Evolutionary conservation across 2,797 vertebrate species (phyloP).

Genomic region (Thaleichthys pacificus): DNA sequence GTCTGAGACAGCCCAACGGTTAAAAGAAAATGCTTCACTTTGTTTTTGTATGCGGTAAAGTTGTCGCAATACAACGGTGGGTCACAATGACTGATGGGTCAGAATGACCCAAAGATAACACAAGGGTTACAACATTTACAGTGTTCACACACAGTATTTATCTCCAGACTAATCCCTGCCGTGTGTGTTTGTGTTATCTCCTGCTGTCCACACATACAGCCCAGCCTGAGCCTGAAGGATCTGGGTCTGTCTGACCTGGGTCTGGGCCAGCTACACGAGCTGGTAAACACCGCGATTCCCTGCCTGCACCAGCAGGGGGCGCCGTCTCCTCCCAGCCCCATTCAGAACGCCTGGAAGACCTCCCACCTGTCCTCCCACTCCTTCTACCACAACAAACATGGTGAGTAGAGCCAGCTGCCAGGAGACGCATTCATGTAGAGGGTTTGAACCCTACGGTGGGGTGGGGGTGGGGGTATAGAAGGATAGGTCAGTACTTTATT

Average conservation of each 20-base stretch:
- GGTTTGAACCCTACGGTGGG: neutral
- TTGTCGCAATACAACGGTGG: too few relatives aligned
- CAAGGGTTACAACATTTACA: too few relatives aligned
- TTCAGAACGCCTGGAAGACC: conserved; percentile 74
- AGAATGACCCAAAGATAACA: too few relatives aligned
- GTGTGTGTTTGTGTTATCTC: neutral
- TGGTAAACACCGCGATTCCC: conserved; percentile 81
- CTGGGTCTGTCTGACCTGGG: conserved; percentile 88
- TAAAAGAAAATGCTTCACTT: too few relatives aligned
- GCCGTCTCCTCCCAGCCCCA: conserved; percentile 19
- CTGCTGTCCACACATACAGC: conserved; percentile 57
- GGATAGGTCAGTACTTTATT: neutral
- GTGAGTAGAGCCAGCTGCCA: conserved; percentile 63
- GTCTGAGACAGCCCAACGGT: too few relatives aligned
- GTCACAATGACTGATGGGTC: too few relatives aligned
- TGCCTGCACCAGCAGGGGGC: conserved; percentile 62
- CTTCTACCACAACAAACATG: conserved; percentile 95
- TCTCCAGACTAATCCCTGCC: neutral
- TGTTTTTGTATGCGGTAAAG: too few relatives aligned
- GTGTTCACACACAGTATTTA: too few relatives aligned
- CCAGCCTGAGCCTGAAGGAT: conserved; percentile 81
- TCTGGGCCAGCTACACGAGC: conserved; percentile 77
- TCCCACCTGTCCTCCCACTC: conserved; percentile 87
- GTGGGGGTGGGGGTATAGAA: neutral
- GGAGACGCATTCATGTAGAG: neutral